Percentiles rank a stretch among this genome's conserved stretches.
Conservation (phyloP, 2,113 vertebrate species). For the Cichladusa arquata region DNA sequence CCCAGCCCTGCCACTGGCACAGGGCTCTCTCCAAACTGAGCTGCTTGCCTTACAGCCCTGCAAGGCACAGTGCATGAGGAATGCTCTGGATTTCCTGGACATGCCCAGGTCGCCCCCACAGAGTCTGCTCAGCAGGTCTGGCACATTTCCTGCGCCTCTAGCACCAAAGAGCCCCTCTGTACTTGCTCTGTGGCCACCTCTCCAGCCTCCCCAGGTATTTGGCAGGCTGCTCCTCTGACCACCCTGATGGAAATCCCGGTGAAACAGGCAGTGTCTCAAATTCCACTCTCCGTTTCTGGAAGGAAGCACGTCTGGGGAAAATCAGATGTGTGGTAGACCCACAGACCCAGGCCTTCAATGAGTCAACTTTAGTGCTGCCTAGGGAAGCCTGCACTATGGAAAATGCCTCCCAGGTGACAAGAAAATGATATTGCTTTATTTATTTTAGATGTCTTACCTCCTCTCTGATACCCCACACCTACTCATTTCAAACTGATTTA, state of each 20-base stretch:
- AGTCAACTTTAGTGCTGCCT: constrained; percentile 22
- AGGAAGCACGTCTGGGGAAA: constrained; percentile 33
- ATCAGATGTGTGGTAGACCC: constrained; percentile 21
- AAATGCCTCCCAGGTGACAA: constrained; percentile 25
- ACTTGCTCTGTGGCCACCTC: background rate
- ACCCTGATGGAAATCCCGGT: constrained; percentile 11
- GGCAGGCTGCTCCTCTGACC: constrained; percentile 15
- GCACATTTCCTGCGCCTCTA: background rate
- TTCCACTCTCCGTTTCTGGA: constrained; percentile 22
- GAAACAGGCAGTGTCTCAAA: constrained; percentile 11
- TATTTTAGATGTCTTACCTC: background rate
- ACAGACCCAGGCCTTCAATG: background rate
- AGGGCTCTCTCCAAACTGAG: background rate
- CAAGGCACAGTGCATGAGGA: background rate
- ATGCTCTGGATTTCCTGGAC: constrained; percentile 10
- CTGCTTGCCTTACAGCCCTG: background rate
- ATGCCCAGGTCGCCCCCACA: background rate
- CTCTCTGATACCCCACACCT: background rate
- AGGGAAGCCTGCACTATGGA: background rate
- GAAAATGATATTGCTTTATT: background rate
- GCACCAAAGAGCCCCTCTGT: background rate
- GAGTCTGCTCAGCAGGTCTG: background rate
- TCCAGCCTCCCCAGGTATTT: background rate
- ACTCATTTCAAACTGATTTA: constrained; percentile 37
- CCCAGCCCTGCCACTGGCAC: background rate